Percentiles rank a stretch among this genome's conserved stretches.
These are phyloP conservation scores for Brachyhypopomus gauderio DNA, from an alignment of 2,113 vertebrate genomes.

Conservation along the genomic window DNA sequence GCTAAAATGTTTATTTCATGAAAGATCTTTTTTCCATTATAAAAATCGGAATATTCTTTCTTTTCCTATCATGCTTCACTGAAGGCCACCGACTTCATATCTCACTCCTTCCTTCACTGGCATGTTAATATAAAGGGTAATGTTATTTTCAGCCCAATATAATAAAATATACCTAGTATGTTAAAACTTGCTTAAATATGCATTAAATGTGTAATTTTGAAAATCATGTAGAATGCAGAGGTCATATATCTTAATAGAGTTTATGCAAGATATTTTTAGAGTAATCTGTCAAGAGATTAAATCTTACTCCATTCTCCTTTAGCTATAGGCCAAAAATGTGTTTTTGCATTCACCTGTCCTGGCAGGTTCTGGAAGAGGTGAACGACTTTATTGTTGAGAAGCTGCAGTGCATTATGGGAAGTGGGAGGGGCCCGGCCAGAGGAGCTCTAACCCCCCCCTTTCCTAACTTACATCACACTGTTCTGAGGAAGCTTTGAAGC, in stretches of 20 bases:
- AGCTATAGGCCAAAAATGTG: neutral
- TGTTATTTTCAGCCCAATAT: neutral
- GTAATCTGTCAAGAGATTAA: neutral
- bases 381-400: neutral
- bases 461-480: neutral
- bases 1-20: neutral
- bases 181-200: neutral
- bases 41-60: neutral
- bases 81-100: conserved; percentile 49
- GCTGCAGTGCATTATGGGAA: neutral
- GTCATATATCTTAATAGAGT: neutral
- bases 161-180: neutral
- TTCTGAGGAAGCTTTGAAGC: neutral
- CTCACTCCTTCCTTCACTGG: conserved; percentile 29
- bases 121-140: conserved; percentile 6
- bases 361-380: neutral
- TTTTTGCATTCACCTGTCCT: neutral
- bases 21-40: neutral
- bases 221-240: too few relatives aligned
- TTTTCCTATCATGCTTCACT: conserved; percentile 57
- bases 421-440: neutral
- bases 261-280: neutral
- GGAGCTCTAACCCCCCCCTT: neutral
- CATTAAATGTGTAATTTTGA: neutral
- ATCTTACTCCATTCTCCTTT: neutral